These are phyloP conservation scores for Erebia epiphron DNA, from an alignment of 2,888 invertebrate species.

Conservation along the genomic window DNA sequence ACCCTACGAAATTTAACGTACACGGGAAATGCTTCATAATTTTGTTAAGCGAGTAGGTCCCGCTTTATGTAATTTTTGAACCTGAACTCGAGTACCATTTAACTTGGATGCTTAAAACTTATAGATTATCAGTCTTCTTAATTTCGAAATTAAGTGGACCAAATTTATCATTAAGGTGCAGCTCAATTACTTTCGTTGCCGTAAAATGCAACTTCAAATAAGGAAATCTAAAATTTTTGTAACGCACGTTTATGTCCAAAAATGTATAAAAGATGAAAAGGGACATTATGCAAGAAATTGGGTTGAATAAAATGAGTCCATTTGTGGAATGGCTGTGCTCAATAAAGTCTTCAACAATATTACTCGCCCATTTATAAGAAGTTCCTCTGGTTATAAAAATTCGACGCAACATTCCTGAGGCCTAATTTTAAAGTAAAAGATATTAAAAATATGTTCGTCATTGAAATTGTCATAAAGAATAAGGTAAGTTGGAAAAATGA, in stretches of 20 bases:
- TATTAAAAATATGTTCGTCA: not conserved
- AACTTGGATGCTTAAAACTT: no score
- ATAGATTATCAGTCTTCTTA: no score
- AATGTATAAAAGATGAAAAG: slow-evolving; percentile 5
- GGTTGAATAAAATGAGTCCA: slow-evolving; percentile 33
- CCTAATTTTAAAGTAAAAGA: not conserved
- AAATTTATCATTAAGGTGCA: not conserved
- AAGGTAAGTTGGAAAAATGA: no score
- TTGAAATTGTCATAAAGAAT: no score
- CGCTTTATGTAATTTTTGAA: no score
- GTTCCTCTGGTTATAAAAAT: slow-evolving; percentile 20
- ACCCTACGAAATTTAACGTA: no score
- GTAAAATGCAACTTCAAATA: not conserved
- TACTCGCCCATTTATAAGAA: slow-evolving; percentile 27
- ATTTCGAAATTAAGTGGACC: no score
- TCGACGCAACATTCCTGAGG: slow-evolving; percentile 18
- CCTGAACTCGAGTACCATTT: no score
- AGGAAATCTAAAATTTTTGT: not conserved
- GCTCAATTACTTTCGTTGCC: not conserved
- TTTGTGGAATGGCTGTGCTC: slow-evolving; percentile 32
- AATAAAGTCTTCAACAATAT: slow-evolving; percentile 39
- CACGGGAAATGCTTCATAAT: no score
- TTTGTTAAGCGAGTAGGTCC: no score
- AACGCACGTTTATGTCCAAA: not conserved
- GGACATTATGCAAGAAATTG: slow-evolving; percentile 23